Evolutionary conservation across 2,797 vertebrate species (phyloP).

Genomic region (Podarcis siculus): DNA sequence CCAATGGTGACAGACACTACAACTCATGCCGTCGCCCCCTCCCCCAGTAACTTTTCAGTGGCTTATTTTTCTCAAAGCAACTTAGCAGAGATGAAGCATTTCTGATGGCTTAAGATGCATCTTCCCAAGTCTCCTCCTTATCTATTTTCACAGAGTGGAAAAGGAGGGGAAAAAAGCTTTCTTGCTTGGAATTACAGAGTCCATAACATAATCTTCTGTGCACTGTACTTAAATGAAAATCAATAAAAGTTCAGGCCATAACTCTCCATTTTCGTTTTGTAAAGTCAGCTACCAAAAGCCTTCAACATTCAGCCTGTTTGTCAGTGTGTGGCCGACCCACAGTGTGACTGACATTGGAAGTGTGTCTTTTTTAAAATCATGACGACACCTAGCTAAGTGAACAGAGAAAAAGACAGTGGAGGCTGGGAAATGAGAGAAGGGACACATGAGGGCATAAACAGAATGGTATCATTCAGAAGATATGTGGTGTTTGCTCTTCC

Average conservation of each 20-base stretch:
- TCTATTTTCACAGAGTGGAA: background rate
- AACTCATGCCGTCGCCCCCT: too few species aligned
- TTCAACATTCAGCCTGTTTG: background rate
- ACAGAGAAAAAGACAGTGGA: background rate
- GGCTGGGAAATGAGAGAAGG: slow-evolving; percentile 9
- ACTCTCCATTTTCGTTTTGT: background rate
- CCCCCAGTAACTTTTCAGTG: background rate
- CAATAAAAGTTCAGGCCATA: slow-evolving; percentile 9
- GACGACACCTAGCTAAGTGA: background rate
- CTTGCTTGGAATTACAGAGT: slow-evolving; percentile 1
- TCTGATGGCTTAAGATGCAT: background rate
- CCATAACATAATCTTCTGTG: background rate
- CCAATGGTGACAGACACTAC: background rate
- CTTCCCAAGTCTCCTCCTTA: background rate
- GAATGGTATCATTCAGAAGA: slow-evolving; percentile 4
- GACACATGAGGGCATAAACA: background rate
- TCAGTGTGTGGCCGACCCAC: background rate
- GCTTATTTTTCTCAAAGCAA: background rate
- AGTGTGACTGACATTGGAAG: background rate
- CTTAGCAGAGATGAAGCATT: background rate
- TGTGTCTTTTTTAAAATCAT: background rate
- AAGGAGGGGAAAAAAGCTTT: background rate
- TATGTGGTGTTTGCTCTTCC: background rate
- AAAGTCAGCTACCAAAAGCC: background rate
- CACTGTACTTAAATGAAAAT: slow-evolving; percentile 19